These are phyloP conservation scores for Sphaerodactylus townsendi DNA, from an alignment of 2,113 vertebrate genomes.

Conservation along the genomic window DNA sequence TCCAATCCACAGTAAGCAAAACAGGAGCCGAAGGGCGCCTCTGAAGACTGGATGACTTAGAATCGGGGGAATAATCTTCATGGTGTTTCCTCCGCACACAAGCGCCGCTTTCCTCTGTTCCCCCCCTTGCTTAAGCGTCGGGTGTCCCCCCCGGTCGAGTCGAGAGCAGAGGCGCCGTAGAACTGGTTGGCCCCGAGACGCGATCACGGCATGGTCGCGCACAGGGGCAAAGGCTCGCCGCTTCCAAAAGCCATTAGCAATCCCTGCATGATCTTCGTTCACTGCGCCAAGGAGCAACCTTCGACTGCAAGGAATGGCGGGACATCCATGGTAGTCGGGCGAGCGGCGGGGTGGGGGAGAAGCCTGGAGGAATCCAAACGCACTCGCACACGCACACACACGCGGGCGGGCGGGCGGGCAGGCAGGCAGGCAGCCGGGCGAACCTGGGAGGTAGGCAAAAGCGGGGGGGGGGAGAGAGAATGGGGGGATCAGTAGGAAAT, in stretches of 20 bases:
- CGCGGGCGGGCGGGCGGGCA: background rate
- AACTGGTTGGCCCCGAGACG: slow-evolving; percentile 78
- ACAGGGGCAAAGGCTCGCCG: slow-evolving; percentile 75
- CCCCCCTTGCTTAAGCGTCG: slow-evolving; percentile 82
- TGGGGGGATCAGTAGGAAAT: slow-evolving; percentile 75
- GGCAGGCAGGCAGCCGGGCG: slow-evolving; percentile 59
- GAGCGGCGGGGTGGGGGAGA: slow-evolving; percentile 68
- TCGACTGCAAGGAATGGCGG: slow-evolving; percentile 89
- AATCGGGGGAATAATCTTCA: slow-evolving; percentile 89
- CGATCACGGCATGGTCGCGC: slow-evolving; percentile 96
- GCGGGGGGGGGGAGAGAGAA: no score
- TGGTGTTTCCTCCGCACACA: slow-evolving; percentile 85
- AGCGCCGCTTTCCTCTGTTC: slow-evolving; percentile 66
- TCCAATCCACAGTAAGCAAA: slow-evolving; percentile 92
- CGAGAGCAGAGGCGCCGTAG: slow-evolving; percentile 76
- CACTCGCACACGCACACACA: no score
- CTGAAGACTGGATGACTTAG: slow-evolving; percentile 87
- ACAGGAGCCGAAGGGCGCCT: slow-evolving; percentile 83
- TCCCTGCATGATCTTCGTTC: slow-evolving; percentile 90
- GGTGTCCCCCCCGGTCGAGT: slow-evolving; percentile 78
- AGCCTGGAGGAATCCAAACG: slow-evolving; percentile 88
- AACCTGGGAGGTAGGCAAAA: slow-evolving; percentile 78
- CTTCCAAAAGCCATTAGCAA: slow-evolving; percentile 90
- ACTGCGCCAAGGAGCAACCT: slow-evolving; percentile 94
- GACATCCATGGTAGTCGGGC: slow-evolving; percentile 88